Percentiles rank a stretch among this genome's conserved stretches.
Conservation (phyloP, 2,113 vertebrate species). For the Sisor rabdophorus region DNA sequence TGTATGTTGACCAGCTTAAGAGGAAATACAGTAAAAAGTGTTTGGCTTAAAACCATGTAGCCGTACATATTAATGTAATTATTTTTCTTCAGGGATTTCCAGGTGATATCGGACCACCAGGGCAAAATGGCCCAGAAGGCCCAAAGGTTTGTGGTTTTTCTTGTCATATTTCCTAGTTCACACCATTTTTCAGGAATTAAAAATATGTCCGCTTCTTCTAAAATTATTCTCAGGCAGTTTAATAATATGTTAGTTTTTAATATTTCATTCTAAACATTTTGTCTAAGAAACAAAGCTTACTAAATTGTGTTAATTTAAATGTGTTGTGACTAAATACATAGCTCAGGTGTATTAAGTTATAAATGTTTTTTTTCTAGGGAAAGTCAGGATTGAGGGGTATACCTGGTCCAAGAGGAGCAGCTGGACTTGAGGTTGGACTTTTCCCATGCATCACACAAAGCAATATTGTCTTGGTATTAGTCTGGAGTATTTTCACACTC, state of each 20-base stretch:
- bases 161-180: no score
- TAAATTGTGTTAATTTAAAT: no score
- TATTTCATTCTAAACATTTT: background rate
- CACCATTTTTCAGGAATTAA: no score
- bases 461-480: slow-evolving; percentile 21
- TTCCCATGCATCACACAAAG: slow-evolving; percentile 5
- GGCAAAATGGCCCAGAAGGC: slow-evolving; percentile 88
- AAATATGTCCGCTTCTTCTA: background rate
- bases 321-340: no score
- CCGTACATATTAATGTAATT: background rate
- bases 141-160: slow-evolving; percentile 76
- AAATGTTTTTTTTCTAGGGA: slow-evolving; percentile 69
- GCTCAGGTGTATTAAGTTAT: background rate
- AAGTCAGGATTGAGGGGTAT: slow-evolving; percentile 84
- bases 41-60: background rate
- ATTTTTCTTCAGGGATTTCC: slow-evolving; percentile 82
- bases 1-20: background rate
- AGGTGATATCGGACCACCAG: slow-evolving; percentile 90
- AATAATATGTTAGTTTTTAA: background rate
- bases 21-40: background rate
- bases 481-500: background rate
- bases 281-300: background rate
- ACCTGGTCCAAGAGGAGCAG: slow-evolving; percentile 81
- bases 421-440: slow-evolving; percentile 81
- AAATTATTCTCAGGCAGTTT: background rate